Percentiles rank a stretch among this genome's conserved stretches.
phyloP scores from a whole-genome alignment of 2,113 vertebrate species.

The Eretmochelys imbricata region DNA sequence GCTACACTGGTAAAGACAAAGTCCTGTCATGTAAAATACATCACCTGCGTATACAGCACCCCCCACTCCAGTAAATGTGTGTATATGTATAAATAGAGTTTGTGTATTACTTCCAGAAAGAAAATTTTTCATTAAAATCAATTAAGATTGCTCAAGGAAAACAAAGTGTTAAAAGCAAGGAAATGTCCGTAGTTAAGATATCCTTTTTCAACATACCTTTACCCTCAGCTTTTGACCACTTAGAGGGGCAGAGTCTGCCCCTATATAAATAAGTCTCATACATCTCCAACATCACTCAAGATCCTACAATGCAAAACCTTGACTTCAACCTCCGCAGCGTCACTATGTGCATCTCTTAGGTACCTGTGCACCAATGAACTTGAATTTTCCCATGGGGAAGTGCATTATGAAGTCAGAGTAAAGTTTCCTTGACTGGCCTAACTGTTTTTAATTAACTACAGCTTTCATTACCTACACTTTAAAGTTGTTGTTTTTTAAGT shows the following conservation, averaged over 20 bases:
- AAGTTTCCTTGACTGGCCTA: background rate
- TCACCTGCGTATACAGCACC: background rate
- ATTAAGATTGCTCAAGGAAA: background rate
- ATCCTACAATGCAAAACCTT: background rate
- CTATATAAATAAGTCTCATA: background rate
- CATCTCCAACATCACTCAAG: background rate
- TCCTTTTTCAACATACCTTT: background rate
- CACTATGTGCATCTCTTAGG: background rate
- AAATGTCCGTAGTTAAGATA: background rate
- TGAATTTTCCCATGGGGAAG: background rate
- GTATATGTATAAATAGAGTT: background rate
- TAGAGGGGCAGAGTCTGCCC: background rate
- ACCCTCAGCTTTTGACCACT: background rate
- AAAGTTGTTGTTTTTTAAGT: background rate
- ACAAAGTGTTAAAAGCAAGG: background rate
- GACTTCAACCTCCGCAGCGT: background rate
- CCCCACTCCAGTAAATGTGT: background rate
- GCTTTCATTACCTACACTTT: background rate
- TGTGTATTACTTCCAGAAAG: fast-evolving
- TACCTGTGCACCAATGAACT: background rate
- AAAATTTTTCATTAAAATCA: background rate
- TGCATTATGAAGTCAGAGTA: background rate
- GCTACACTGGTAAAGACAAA: background rate
- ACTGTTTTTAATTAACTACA: background rate
- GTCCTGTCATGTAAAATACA: background rate